phyloP scores from a whole-genome alignment of 2,888 invertebrate species.

The Cheilosia soror region DNA sequence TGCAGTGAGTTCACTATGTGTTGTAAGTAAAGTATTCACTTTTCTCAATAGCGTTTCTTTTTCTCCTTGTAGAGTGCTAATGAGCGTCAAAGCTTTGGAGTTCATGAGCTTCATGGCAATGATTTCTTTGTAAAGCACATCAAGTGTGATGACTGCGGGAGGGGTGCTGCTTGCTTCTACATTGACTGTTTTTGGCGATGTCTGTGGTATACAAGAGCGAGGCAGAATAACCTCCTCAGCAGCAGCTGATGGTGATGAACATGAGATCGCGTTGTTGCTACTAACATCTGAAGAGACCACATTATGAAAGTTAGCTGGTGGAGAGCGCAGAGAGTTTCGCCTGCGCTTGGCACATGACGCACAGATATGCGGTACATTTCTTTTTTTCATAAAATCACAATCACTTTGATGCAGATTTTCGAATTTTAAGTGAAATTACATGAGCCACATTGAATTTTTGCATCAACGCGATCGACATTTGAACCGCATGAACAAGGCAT shows the following conservation, averaged over 20 bases:
- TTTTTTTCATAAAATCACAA: too few relatives aligned
- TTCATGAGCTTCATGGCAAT: slow-evolving; percentile 4
- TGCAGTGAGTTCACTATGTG: slow-evolving; percentile 22
- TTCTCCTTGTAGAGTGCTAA: slow-evolving; percentile 19
- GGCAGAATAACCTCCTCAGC: slow-evolving; percentile 7
- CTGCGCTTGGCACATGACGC: too few relatives aligned
- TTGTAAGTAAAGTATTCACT: slow-evolving; percentile 9
- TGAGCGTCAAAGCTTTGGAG: not conserved
- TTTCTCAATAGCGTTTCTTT: slow-evolving; percentile 5
- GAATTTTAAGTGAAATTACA: too few relatives aligned
- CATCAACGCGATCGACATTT: too few relatives aligned
- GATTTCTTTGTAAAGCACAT: slow-evolving; percentile 14
- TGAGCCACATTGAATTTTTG: too few relatives aligned
- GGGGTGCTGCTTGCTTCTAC: not conserved
- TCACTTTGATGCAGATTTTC: too few relatives aligned
- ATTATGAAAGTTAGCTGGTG: too few relatives aligned
- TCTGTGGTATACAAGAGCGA: slow-evolving; percentile 1
- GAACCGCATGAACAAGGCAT: too few relatives aligned
- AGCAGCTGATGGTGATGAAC: not conserved
- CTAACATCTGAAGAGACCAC: too few relatives aligned
- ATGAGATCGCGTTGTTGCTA: too few relatives aligned
- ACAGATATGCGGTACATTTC: too few relatives aligned
- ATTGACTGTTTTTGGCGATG: slow-evolving; percentile 11
- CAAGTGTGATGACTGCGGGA: slow-evolving; percentile 5
- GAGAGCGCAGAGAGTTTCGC: too few relatives aligned